Evolutionary conservation across 2,888 invertebrate species (phyloP).

Genomic region (Suillia variegata): DNA sequence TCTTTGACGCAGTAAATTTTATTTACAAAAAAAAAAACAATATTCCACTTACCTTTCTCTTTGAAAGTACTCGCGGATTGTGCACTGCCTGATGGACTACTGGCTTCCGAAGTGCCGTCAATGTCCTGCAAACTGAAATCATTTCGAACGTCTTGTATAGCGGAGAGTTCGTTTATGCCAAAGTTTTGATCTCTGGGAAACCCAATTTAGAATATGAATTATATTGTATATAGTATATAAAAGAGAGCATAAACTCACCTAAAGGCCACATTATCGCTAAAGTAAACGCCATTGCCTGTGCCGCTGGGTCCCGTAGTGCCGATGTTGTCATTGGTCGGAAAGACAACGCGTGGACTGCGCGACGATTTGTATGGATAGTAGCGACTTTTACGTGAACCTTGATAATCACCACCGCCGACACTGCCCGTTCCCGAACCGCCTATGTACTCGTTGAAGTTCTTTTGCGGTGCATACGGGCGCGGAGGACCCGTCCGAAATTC

Average conservation of each 20-base stretch:
- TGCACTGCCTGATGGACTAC: conserved; percentile 41
- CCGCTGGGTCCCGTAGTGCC: conserved; percentile 55
- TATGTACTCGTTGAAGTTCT: conserved; percentile 57
- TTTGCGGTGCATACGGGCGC: conserved; percentile 50
- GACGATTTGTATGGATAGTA: conserved; percentile 59
- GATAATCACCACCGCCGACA: conserved; percentile 44
- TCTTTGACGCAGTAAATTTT: too few relatives aligned
- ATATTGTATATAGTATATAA: too few relatives aligned
- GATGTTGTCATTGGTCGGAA: conserved; percentile 57
- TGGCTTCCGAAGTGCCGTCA: conserved; percentile 48
- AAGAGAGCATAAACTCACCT: conserved; percentile 42
- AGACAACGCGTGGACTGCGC: conserved; percentile 59
- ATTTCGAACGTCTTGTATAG: conserved; percentile 63
- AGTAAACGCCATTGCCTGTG: conserved; percentile 53
- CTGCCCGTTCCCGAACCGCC: conserved; percentile 16
- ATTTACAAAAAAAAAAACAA: too few relatives aligned
- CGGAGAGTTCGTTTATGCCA: conserved; percentile 66
- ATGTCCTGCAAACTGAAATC: conserved; percentile 71
- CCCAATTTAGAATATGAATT: not conserved
- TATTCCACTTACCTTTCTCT: conserved; percentile 71
- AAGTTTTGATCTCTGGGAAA: conserved; percentile 68
- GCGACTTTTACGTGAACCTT: conserved; percentile 56
- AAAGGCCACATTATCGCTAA: conserved; percentile 60
- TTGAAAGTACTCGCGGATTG: conserved; percentile 65
- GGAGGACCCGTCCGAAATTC: conserved; percentile 48